Evolutionary conservation across 2,113 vertebrate genomes (phyloP).

Genomic region (Sterna hirundo): DNA sequence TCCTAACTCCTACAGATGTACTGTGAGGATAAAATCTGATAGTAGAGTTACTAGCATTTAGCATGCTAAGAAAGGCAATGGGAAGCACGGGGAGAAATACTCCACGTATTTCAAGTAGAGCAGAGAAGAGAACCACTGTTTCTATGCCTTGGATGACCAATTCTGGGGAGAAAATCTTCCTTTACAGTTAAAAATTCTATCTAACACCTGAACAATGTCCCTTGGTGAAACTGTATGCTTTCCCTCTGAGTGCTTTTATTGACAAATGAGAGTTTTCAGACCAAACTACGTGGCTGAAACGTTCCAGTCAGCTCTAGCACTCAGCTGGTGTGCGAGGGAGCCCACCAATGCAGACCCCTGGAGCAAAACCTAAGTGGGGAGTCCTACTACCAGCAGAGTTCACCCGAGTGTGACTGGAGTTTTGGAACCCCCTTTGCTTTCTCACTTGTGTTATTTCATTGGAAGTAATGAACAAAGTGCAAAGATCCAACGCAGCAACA

Average conservation of each 20-base stretch:
- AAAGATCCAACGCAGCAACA: background rate
- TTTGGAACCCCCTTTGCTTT: background rate
- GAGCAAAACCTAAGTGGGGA: background rate
- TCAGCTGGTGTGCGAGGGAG: background rate
- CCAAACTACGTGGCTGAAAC: background rate
- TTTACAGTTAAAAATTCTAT: background rate
- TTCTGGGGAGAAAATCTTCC: background rate
- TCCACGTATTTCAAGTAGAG: fast-evolving
- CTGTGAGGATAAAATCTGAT: background rate
- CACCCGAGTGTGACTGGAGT: background rate
- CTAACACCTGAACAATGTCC: background rate
- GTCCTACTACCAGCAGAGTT: background rate
- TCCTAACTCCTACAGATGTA: background rate
- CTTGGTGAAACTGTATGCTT: background rate
- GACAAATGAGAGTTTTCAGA: background rate
- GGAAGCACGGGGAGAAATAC: background rate
- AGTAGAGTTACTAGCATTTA: background rate
- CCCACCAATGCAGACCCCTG: background rate
- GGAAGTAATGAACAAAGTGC: background rate
- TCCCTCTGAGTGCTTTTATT: background rate
- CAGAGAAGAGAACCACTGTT: background rate
- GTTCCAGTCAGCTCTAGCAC: background rate
- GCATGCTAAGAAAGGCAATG: background rate
- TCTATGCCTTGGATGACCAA: background rate
- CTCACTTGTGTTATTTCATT: background rate